phyloP scores from a whole-genome alignment of 2,888 invertebrate species.

The Atherix ibis region DNA sequence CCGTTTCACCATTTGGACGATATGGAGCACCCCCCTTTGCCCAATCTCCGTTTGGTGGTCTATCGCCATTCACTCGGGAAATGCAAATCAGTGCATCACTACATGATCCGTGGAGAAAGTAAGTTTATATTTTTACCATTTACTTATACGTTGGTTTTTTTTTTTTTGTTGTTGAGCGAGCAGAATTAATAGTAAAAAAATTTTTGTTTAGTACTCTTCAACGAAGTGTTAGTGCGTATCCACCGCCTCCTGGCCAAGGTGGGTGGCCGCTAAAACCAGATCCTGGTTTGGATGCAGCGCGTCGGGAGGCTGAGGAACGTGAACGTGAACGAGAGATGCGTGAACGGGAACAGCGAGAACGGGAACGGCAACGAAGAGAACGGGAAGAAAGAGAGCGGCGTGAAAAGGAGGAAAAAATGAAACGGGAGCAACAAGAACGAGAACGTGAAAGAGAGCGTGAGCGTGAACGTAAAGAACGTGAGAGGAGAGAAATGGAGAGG shows the following conservation, averaged over 20 bases:
- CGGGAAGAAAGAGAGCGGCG: slow-evolving; percentile 32
- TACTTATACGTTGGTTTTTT: slow-evolving; percentile 1
- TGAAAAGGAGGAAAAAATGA: slow-evolving; percentile 37
- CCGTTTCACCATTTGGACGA: slow-evolving; percentile 66
- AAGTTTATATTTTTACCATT: not conserved
- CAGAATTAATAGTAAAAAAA: slow-evolving; percentile 2
- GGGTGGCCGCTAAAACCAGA: slow-evolving; percentile 53
- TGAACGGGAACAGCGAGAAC: slow-evolving; percentile 31
- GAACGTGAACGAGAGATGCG: slow-evolving; percentile 30
- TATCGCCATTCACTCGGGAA: slow-evolving; percentile 51
- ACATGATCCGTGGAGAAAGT: slow-evolving; percentile 57
- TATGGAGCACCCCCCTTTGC: slow-evolving; percentile 54
- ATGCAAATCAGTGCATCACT: slow-evolving; percentile 37
- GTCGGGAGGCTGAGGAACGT: slow-evolving; percentile 42
- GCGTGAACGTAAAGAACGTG: slow-evolving; percentile 38
- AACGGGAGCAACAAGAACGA: slow-evolving; percentile 39
- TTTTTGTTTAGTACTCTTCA: slow-evolving; percentile 32
- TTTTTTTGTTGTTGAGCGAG: slow-evolving; percentile 2
- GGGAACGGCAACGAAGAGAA: slow-evolving; percentile 30
- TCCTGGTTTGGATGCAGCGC: slow-evolving; percentile 40
- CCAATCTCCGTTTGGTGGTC: slow-evolving; percentile 47
- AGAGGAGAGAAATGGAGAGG: slow-evolving; percentile 39
- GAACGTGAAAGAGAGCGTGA: slow-evolving; percentile 43
- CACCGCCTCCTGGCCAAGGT: slow-evolving; percentile 37
- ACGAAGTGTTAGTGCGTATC: slow-evolving; percentile 42